Percentiles rank a stretch among this genome's conserved stretches.
phyloP scores from a whole-genome alignment of 1,140 invertebrate genomes.

The Brachionus rotundiformis region DNA sequence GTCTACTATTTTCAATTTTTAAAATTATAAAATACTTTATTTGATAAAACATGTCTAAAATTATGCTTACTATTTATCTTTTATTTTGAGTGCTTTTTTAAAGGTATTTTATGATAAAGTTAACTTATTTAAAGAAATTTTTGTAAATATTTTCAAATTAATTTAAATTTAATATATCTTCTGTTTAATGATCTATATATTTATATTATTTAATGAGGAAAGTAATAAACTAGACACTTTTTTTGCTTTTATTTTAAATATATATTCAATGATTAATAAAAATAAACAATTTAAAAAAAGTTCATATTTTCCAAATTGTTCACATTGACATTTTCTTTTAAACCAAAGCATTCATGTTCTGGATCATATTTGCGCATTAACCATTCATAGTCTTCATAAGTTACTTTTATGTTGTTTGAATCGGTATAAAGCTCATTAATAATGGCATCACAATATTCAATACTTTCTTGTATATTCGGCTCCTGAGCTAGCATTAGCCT shows the following conservation, averaged over 20 bases:
- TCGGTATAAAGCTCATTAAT: not conserved
- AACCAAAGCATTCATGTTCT: not conserved
- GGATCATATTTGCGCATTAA: not conserved
- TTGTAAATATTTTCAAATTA: not conserved
- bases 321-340: not conserved
- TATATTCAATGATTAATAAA: not conserved
- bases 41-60: not conserved
- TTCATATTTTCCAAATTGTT: not conserved
- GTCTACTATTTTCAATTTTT: not conserved
- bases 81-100: not conserved
- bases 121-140: not conserved
- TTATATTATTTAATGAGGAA: no score
- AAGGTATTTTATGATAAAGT: not conserved
- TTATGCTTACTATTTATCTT: constrained; percentile 2
- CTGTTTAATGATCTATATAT: not conserved
- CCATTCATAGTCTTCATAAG: constrained; percentile 39
- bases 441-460: not conserved
- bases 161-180: no score
- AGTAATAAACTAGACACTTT: not conserved
- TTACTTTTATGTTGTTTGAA: not conserved
- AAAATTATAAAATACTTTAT: not conserved
- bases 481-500: not conserved
- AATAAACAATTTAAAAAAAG: not conserved
- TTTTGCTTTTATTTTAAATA: not conserved
- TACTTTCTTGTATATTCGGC: not conserved